Percentiles rank a stretch among this genome's conserved stretches.
phyloP scores from a whole-genome alignment of 1,140 invertebrate genomes.

The Drosophila mojavensis region DNA sequence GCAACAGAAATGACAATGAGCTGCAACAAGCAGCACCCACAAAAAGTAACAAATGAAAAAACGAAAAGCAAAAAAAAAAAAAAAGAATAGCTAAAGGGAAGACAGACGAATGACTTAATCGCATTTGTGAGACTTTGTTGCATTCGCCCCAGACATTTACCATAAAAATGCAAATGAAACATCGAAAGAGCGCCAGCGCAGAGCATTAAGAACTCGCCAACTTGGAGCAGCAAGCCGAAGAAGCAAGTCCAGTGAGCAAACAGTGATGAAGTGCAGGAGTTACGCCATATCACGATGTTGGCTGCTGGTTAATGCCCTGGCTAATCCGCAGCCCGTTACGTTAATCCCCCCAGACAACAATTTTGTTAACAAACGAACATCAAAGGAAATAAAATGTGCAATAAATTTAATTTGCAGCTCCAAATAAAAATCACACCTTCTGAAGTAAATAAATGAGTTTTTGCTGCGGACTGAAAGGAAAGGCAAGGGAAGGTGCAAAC shows the following conservation, averaged over 20 bases:
- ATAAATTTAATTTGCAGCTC: constrained; percentile 77
- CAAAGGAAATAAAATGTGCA: constrained; percentile 82
- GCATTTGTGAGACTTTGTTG: constrained; percentile 76
- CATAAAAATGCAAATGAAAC: constrained; percentile 80
- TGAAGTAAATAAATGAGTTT: constrained; percentile 49
- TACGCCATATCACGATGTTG: constrained; percentile 79
- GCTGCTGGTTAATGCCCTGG: constrained; percentile 76
- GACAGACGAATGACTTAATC: constrained; percentile 75
- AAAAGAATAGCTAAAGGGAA: constrained; percentile 9
- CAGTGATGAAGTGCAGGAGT: constrained; percentile 78
- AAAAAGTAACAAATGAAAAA: constrained; percentile 22
- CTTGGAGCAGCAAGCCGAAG: background rate
- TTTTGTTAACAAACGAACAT: constrained; percentile 83
- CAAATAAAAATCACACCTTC: constrained; percentile 68
- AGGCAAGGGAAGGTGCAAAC: background rate
- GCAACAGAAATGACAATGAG: constrained; percentile 52
- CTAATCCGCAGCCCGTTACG: constrained; percentile 75
- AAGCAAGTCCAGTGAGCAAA: constrained; percentile 2
- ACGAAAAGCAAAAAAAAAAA: background rate
- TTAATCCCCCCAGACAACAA: constrained; percentile 69
- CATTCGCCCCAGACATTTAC: constrained; percentile 51
- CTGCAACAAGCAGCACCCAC: constrained; percentile 21
- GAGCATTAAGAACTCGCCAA: constrained; percentile 4
- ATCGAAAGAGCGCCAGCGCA: constrained; percentile 30
- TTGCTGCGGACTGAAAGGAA: background rate